Base-by-base conservation (phyloP, 2,888 invertebrate genomes). In the Tenthredo distinguenda region DNA sequence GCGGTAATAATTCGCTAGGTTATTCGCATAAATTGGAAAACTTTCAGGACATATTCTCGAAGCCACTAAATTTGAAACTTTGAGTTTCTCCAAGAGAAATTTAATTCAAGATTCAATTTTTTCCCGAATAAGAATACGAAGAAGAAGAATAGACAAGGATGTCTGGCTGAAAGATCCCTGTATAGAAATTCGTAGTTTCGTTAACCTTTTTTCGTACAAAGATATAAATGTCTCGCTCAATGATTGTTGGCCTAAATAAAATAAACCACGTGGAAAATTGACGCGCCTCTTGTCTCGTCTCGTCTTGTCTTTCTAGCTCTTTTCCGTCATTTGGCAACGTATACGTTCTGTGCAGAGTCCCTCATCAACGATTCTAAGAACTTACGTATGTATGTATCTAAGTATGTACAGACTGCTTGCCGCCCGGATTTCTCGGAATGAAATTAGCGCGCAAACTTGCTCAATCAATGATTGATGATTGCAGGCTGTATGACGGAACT, bases 361-460 rank as follows among this genome's bases (percentile, higher is more conserved):
- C 79, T 79, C 65, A 82, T 82, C 82, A 82, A 68, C 82, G 65
- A 65, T 82, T 82, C 82, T 68, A 1, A 65, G 82, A 82, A 82
- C 65, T 18, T 47, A 62, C 77, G 47, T 55, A 40, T 31, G 26
- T 72, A 40, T 40, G 10, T 26, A n/a, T 7, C 18, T n/a, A 10
- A 40, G 47, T 77, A 81, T 58, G 21, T 40, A 50, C 83, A 83
- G 83, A 83, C 83, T 68, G 83, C 83, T 31, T 71, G 83, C 68
- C 83, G 83, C 83, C 83, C 18, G 68, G 83, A 68, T 68, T 83
- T 83, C 68, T 65, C 83, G 31, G 83, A 68, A 83, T 68, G 68
- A 83, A 83, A 83, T 83, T 83, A 83, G 83, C 83, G 47, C 68
- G 31, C 26, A 68, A 68, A 68, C 34, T 83, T 83, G 65, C 68